Conservation (phyloP, 53 echinoderm and acorn worm species). For the Paracentrotus lividus region DNA sequence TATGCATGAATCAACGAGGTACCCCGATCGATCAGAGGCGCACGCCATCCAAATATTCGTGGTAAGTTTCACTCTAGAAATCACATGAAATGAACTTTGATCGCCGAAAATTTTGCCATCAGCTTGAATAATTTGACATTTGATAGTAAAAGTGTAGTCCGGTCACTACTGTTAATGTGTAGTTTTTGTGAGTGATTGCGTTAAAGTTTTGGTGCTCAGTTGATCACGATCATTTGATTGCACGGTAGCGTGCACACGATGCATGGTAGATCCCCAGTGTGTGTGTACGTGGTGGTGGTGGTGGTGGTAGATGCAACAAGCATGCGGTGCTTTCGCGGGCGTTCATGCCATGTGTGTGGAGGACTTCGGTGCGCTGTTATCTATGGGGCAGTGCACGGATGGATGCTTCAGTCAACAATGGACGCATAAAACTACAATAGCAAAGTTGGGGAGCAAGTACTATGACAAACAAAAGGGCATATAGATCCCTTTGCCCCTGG, state of each 20-base stretch:
- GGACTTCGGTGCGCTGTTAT: neutral
- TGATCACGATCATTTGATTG: neutral
- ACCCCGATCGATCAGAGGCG: neutral
- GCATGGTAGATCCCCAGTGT: neutral
- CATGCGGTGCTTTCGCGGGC: slow-evolving; percentile 22
- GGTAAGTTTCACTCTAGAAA: neutral
- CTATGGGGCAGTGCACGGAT: neutral
- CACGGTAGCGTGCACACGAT: neutral
- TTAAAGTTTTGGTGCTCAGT: neutral
- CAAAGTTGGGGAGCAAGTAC: slow-evolving; percentile 25
- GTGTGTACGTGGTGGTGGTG: neutral
- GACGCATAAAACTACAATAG: neutral
- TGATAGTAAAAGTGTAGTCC: neutral
- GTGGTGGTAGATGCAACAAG: neutral
- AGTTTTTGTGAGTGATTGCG: neutral
- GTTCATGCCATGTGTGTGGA: neutral
- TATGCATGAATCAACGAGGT: neutral
- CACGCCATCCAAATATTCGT: neutral
- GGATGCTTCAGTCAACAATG: slow-evolving; percentile 25
- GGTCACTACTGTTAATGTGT: neutral
- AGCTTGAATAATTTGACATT: neutral
- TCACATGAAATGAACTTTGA: neutral
- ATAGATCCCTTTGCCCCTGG: neutral
- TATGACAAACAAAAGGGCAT: slow-evolving; percentile 10
- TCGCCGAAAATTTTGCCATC: neutral